Evolutionary conservation across 1,140 invertebrate species (phyloP).

Genomic region (Trachymyrmex septentrionalis): DNA sequence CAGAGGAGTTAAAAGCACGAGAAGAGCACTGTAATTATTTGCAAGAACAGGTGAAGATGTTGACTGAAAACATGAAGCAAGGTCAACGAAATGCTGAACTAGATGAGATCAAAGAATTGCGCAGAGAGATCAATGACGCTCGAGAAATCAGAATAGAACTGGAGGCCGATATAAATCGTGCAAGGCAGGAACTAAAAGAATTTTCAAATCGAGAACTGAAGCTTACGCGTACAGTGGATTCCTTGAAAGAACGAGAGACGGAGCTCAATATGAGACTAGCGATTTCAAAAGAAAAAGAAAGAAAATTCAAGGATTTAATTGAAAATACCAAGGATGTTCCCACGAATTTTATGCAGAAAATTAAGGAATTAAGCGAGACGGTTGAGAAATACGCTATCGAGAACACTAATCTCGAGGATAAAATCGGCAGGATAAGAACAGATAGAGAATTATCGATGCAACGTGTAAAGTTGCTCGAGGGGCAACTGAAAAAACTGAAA

Average conservation of each 20-base stretch:
- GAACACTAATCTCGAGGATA: slow-evolving; percentile 82
- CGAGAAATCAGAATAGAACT: slow-evolving; percentile 84
- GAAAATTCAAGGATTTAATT: slow-evolving; percentile 74
- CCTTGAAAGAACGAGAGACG: slow-evolving; percentile 70
- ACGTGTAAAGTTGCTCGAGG: slow-evolving; percentile 75
- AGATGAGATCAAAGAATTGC: slow-evolving; percentile 86
- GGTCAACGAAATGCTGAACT: slow-evolving; percentile 81
- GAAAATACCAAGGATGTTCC: slow-evolving; percentile 81
- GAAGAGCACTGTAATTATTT: slow-evolving; percentile 87
- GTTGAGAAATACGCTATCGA: slow-evolving; percentile 85
- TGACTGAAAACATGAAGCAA: slow-evolving; percentile 79
- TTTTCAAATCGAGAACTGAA: slow-evolving; percentile 74
- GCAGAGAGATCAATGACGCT: slow-evolving; percentile 81
- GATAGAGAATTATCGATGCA: slow-evolving; percentile 73
- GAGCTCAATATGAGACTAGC: slow-evolving; percentile 73
- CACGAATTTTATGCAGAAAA: slow-evolving; percentile 85
- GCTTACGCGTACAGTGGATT: slow-evolving; percentile 65
- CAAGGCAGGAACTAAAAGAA: slow-evolving; percentile 76
- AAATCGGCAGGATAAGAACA: slow-evolving; percentile 68
- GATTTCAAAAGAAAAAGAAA: slow-evolving; percentile 72
- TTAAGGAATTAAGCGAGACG: slow-evolving; percentile 79
- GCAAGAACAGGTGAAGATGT: slow-evolving; percentile 81
- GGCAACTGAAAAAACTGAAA: slow-evolving; percentile 69
- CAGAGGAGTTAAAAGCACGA: slow-evolving; percentile 87
- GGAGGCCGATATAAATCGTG: slow-evolving; percentile 85